Evolutionary conservation across 2,888 invertebrate genomes (phyloP).

Genomic region (Eubasilissa splendida): DNA sequence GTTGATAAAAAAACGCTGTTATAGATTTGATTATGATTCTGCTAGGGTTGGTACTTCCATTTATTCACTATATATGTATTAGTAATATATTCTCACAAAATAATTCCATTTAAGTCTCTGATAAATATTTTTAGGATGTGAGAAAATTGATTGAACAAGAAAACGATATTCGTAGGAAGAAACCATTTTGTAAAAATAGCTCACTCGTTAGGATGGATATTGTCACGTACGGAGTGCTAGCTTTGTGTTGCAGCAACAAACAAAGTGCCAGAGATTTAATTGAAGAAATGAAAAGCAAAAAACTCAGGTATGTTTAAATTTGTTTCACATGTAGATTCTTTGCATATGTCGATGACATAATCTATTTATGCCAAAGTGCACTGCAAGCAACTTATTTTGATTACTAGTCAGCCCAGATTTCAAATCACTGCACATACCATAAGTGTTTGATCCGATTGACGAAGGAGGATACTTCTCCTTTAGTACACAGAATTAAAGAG

Average conservation of each 20-base stretch:
- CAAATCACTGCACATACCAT: no score
- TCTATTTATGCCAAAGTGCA: no score
- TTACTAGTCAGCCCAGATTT: no score
- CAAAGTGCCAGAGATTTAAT: conserved; percentile 78
- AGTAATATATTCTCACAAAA: not conserved
- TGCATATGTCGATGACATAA: no score
- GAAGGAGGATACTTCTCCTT: no score
- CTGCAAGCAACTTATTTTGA: no score
- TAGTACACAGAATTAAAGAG: no score
- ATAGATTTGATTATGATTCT: conserved; percentile 78
- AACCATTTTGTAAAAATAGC: conserved; percentile 66
- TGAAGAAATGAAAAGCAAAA: conserved; percentile 78
- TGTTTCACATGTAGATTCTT: no score
- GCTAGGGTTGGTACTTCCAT: conserved; percentile 76
- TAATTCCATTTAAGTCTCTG: not conserved
- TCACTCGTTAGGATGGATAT: conserved; percentile 77
- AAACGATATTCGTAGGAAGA: conserved; percentile 64
- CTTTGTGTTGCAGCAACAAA: conserved; percentile 81
- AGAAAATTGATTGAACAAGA: conserved; percentile 72
- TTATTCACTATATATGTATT: not conserved
- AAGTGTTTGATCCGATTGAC: no score
- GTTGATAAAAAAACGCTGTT: conserved; percentile 85
- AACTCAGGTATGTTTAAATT: conserved; percentile 71
- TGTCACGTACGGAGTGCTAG: conserved; percentile 89
- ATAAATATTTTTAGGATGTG: conserved; percentile 68